Percentiles rank a stretch among this genome's conserved stretches.
phyloP scores from a whole-genome alignment of 2,797 vertebrate genomes.

The Pipistrellus pipistrellus region DNA sequence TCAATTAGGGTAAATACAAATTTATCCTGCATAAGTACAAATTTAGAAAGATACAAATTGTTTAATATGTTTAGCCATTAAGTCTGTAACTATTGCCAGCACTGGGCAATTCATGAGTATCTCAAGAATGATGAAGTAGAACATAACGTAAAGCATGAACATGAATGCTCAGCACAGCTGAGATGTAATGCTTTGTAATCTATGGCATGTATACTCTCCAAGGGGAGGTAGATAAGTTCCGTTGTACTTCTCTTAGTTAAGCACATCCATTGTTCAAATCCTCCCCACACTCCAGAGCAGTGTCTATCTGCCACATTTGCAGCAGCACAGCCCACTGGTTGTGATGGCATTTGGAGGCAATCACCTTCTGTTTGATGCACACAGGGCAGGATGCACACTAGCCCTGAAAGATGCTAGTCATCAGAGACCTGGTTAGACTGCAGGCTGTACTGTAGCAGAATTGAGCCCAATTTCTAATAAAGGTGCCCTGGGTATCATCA shows the following conservation, averaged over 20 bases:
- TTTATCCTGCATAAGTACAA: background rate
- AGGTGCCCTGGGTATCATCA: background rate
- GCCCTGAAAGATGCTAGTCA: no score
- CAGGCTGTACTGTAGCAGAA: background rate
- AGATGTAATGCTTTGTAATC: background rate
- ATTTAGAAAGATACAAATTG: background rate
- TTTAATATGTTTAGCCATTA: slow-evolving; percentile 39
- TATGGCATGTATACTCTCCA: background rate
- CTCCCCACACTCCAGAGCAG: background rate
- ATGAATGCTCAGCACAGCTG: background rate
- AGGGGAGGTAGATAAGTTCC: background rate
- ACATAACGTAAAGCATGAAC: background rate
- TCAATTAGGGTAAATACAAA: background rate
- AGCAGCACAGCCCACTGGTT: background rate
- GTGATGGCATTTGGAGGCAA: background rate
- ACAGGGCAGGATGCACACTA: no score
- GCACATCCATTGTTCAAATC: background rate
- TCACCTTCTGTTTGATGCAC: background rate
- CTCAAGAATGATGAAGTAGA: background rate
- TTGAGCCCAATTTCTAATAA: background rate
- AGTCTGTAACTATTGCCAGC: background rate
- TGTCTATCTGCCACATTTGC: background rate
- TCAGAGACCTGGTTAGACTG: background rate
- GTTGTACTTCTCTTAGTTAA: slow-evolving; percentile 9
- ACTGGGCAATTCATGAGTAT: background rate